Percentiles rank a stretch among this genome's conserved stretches.
Conservation (phyloP, 2,888 invertebrate species). For the Fragum fragum region DNA sequence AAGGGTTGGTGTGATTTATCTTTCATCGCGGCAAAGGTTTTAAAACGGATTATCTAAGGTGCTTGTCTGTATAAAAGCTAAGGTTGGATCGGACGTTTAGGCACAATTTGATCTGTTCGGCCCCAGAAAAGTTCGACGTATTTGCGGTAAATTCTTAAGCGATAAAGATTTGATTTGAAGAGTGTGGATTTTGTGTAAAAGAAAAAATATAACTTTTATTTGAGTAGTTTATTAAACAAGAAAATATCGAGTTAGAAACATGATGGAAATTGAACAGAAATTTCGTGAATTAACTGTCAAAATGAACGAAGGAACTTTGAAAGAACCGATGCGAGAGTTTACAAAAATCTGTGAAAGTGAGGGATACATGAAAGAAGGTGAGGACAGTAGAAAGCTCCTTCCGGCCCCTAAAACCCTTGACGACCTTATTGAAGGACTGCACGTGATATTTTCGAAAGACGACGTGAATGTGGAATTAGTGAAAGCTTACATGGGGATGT, state of each 20-base stretch:
- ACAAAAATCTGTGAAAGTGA: constrained; percentile 11
- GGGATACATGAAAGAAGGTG: neutral
- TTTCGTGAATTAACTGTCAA: neutral
- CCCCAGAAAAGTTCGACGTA: no score
- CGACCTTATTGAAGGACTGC: constrained; percentile 89
- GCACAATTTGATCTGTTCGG: neutral
- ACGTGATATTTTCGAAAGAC: constrained; percentile 93
- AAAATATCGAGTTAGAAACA: no score
- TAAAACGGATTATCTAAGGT: neutral
- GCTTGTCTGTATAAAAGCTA: neutral
- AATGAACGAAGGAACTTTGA: neutral
- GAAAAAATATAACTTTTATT: no score
- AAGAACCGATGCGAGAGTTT: neutral
- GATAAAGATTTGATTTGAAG: no score
- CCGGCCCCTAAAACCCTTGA: constrained; percentile 74
- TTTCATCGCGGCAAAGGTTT: neutral
- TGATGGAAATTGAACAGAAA: constrained; percentile 8
- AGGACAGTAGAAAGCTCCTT: neutral
- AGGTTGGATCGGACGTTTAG: neutral
- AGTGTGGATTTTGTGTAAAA: no score
- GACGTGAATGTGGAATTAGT: constrained; percentile 97
- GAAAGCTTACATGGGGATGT: constrained; percentile 92
- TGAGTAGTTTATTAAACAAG: no score
- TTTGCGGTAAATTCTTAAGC: no score
- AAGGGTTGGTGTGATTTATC: no score